phyloP scores from a whole-genome alignment of 1,140 invertebrate species.

The Megalopta genalis region DNA sequence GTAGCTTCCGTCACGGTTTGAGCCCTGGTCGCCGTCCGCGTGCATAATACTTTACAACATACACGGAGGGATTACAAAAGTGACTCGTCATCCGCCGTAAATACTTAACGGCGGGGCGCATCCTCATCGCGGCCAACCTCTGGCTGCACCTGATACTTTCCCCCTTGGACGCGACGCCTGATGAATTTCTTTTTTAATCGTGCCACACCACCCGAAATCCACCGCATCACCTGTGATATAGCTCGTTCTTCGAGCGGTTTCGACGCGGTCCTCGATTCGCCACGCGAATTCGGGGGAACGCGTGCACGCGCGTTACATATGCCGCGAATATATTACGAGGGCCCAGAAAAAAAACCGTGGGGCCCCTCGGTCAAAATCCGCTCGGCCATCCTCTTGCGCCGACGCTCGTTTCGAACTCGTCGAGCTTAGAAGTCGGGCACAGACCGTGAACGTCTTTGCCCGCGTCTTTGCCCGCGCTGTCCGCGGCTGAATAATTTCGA shows the following conservation, averaged over 20 bases:
- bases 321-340: constrained; percentile 50
- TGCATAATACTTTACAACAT: constrained; percentile 68
- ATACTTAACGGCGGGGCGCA: constrained; percentile 65
- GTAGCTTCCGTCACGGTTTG: constrained; percentile 65
- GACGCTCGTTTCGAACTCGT: background rate
- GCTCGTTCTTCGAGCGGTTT: constrained; percentile 10
- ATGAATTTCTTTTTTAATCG: constrained; percentile 69
- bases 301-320: constrained; percentile 29
- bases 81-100: constrained; percentile 71
- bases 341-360: background rate
- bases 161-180: constrained; percentile 35
- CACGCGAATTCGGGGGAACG: constrained; percentile 54
- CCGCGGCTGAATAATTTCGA: background rate
- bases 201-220: constrained; percentile 50
- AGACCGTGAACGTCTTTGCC: constrained; percentile 1
- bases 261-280: constrained; percentile 53
- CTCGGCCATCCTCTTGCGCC: background rate
- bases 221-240: constrained; percentile 58
- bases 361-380: background rate
- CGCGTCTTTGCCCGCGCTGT: background rate
- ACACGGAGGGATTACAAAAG: constrained; percentile 67
- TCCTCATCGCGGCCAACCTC: constrained; percentile 45
- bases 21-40: constrained; percentile 58
- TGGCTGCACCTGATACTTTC: constrained; percentile 68
- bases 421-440: background rate